phyloP scores from a whole-genome alignment of 2,113 vertebrate species.

The Chrysochloris asiatica region DNA sequence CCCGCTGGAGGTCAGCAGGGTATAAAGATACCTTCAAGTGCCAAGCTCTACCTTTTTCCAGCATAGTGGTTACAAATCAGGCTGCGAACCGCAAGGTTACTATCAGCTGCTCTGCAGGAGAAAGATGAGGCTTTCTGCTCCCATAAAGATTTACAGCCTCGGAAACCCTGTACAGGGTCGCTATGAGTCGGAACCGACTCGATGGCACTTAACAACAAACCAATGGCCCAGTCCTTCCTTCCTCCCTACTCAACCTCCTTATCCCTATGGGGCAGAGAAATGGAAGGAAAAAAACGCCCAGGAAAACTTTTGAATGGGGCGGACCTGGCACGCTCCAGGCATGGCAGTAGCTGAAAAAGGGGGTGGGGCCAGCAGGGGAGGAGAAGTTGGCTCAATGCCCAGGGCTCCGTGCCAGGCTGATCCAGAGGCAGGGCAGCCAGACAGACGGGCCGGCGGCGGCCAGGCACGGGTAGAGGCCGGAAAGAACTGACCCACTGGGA shows the following conservation, averaged over 20 bases:
- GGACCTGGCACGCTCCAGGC: conserved; percentile 72
- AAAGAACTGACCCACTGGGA: neutral
- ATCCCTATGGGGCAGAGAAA: neutral
- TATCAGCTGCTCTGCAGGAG: no score
- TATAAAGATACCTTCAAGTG: neutral
- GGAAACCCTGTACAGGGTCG: no score
- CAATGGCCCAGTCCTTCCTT: neutral
- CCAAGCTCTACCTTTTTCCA: conserved; percentile 10
- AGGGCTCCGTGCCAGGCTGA: conserved; percentile 74
- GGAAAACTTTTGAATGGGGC: conserved; percentile 65
- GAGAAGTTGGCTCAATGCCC: conserved; percentile 74
- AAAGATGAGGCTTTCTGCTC: no score
- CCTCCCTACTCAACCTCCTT: neutral
- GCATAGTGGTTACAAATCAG: no score
- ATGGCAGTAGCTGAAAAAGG: conserved; percentile 66
- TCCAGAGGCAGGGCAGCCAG: conserved; percentile 71
- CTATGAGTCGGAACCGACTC: no score
- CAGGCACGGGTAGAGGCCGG: neutral
- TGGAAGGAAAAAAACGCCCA: conserved; percentile 18
- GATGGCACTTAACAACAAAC: no score
- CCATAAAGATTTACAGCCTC: no score
- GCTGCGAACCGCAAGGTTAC: no score
- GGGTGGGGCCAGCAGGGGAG: conserved; percentile 63
- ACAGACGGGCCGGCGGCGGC: neutral
- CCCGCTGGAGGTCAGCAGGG: neutral